These are phyloP conservation scores for Ips typographus DNA, from an alignment of 1,140 invertebrate species.

Conservation along the genomic window DNA sequence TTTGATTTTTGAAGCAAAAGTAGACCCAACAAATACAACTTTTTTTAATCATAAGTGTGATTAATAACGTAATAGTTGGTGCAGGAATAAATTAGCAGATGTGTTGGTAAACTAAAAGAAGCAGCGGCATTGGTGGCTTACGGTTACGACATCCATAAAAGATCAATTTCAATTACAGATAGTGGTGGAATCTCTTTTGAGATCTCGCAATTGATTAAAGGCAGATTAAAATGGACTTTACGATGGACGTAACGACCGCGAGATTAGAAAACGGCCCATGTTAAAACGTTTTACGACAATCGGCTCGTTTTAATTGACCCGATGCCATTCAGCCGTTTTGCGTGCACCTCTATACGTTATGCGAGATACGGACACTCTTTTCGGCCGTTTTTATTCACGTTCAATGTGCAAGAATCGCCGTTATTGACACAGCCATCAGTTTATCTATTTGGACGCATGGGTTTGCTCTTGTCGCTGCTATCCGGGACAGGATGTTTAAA, in stretches of 20 bases:
- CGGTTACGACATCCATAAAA: constrained; percentile 22
- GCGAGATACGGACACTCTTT: too few species aligned
- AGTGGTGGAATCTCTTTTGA: constrained; percentile 8
- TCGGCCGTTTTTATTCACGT: too few species aligned
- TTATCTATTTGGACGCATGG: not conserved
- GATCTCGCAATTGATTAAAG: constrained; percentile 20
- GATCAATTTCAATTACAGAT: constrained; percentile 27
- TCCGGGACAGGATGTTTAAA: constrained; percentile 22
- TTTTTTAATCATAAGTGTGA: too few species aligned
- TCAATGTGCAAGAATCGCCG: not conserved
- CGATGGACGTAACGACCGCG: constrained; percentile 2
- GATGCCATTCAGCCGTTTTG: too few species aligned
- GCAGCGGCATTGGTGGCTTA: not conserved
- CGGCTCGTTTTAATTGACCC: not conserved
- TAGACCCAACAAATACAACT: too few species aligned
- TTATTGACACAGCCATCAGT: not conserved
- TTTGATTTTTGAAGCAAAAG: too few species aligned
- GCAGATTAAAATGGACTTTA: constrained; percentile 14
- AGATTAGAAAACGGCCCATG: constrained; percentile 9
- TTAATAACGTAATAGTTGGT: too few species aligned
- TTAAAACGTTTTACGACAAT: constrained; percentile 14
- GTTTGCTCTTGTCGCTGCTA: constrained; percentile 1
- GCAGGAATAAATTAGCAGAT: too few species aligned
- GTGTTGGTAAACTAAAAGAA: too few species aligned
- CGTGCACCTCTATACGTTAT: too few species aligned